Evolutionary conservation across 53 echinoderm and acorn worm genomes (phyloP).

Genomic region (Henricia sp.): DNA sequence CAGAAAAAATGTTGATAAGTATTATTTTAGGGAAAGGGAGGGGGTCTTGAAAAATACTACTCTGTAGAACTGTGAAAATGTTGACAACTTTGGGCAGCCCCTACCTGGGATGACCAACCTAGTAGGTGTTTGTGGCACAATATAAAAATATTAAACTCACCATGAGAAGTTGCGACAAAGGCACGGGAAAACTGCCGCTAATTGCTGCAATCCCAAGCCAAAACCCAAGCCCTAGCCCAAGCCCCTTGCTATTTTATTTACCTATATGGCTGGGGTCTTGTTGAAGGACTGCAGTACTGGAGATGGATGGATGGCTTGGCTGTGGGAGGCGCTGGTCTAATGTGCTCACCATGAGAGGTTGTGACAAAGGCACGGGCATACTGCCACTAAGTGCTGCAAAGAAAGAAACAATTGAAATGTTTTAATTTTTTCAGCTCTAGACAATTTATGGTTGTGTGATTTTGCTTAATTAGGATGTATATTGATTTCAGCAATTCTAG

Average conservation of each 20-base stretch:
- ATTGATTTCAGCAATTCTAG: too few species aligned
- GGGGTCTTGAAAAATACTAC: too few species aligned
- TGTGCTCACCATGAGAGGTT: slow-evolving; percentile 57
- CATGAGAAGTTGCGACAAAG: neutral
- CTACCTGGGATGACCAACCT: too few species aligned
- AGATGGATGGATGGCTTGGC: slow-evolving; percentile 41
- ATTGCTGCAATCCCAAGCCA: neutral
- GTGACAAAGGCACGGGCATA: slow-evolving; percentile 43
- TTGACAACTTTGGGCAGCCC: too few species aligned
- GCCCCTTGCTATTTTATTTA: neutral
- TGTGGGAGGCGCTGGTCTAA: slow-evolving; percentile 19
- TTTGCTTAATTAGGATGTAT: too few species aligned
- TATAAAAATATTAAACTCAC: too few species aligned
- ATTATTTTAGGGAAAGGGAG: too few species aligned
- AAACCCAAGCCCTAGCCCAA: neutral
- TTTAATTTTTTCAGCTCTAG: too few species aligned
- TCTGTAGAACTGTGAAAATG: too few species aligned
- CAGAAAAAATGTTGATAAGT: too few species aligned
- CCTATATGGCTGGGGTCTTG: slow-evolving; percentile 48
- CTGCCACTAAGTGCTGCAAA: slow-evolving; percentile 53
- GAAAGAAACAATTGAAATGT: slow-evolving; percentile 14
- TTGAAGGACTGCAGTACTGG: slow-evolving; percentile 54
- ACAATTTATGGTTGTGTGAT: too few species aligned
- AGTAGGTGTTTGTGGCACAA: too few species aligned
- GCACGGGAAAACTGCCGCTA: neutral